These are phyloP conservation scores for Sebastiscus tertius DNA, from an alignment of 2,797 vertebrate species.

Conservation along the genomic window DNA sequence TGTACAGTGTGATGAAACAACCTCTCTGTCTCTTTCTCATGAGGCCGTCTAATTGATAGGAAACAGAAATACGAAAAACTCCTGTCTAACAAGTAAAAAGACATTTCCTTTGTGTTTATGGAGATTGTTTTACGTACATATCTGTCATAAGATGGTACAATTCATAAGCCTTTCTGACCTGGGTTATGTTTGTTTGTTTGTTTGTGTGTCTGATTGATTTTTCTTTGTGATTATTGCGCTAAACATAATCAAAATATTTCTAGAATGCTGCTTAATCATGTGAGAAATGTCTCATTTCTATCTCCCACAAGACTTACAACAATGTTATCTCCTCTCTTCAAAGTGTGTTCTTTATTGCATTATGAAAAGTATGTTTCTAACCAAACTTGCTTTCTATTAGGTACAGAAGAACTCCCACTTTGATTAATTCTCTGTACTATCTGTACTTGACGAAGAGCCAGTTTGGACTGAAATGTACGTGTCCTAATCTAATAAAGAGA, in stretches of 20 bases:
- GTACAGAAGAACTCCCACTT: background rate
- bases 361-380: background rate
- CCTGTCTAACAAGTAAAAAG: background rate
- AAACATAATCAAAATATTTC: background rate
- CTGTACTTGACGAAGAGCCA: background rate
- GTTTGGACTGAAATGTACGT: background rate
- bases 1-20: constrained; percentile 40
- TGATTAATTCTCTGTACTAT: background rate
- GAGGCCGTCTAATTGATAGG: constrained; percentile 8
- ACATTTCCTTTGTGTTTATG: background rate
- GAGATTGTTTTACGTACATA: background rate
- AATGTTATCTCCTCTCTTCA: background rate
- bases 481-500: background rate
- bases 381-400: background rate
- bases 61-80: background rate
- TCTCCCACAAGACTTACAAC: background rate
- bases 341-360: background rate
- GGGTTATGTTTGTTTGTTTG: background rate
- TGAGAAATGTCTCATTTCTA: background rate
- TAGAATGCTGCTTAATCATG: background rate
- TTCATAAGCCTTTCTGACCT: background rate
- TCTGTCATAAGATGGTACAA: background rate
- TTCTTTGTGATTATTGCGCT: background rate
- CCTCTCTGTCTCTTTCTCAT: background rate
- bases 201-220: background rate